Base-by-base conservation (phyloP, 1,140 invertebrate species). In the Trichomalopsis sarcophagae region DNA sequence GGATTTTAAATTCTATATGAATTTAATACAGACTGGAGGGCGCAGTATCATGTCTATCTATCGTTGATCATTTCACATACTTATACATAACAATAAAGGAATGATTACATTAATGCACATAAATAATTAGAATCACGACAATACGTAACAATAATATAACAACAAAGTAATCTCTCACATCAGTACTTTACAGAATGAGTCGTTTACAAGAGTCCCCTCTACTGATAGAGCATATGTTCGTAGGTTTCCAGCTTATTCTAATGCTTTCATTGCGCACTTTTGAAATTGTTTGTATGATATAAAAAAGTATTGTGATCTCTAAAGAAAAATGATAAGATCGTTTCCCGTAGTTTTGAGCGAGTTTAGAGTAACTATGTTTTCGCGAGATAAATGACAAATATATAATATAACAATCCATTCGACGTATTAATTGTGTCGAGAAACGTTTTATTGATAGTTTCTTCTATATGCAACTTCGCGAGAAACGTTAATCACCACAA, bases 71-170 rank as follows among this genome's bases (percentile, higher is more conserved):
- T 36, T 36, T 36, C 33, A 13, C 10, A 47, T 47, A 47, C 44
- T 11, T 47, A 13, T 47, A 47, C 11, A 47, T 13, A 0, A 73
- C 33, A 74, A 21, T 33, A 71, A 11, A 27, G 74, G 44, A 50
- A 76, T 47, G 21, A 74, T 50, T 27, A 11, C 27, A 27, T 76
- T 11, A 50, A 76, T 50, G 74, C 44, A 76, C 21, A 76, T 27
- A 76, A 76, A 76, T 76, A 50, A 76, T 74, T 74, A 40, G 71
- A 21, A 33, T 74, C 17, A 36, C 17, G 68, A 36, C 33, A 5
- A 74, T 74, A 7, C 13, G 71, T 14, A 74, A 30, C 6, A 21
- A 74, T 36, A 17, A 21, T 3, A 74, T 36, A 17, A 21, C 13
- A 74, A 40, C 36, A 74, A 74, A 4, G 33, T 36, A 74, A 74